A percentile compares a stretch with the other conserved stretches of the same genome.
These are phyloP conservation scores for Megaustenia siamemsis DNA, from an alignment of 2,888 invertebrate species.

Conservation along the genomic window DNA sequence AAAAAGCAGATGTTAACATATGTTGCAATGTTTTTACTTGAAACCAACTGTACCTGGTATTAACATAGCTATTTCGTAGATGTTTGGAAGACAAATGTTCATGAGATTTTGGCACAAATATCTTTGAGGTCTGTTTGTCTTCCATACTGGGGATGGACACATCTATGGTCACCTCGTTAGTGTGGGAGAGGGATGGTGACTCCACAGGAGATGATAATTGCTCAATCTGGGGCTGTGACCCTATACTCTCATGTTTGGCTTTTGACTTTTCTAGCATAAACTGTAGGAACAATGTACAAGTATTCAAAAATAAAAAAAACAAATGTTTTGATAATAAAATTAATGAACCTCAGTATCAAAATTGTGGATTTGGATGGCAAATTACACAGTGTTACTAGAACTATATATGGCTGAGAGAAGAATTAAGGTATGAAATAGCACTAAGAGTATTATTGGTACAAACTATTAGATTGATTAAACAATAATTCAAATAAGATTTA, in stretches of 20 bases:
- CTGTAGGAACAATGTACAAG: background rate
- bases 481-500: no score
- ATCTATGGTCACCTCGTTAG: conserved; percentile 10
- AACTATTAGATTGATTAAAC: no score
- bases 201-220: conserved; percentile 63
- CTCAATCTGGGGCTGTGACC: conserved; percentile 78
- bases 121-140: conserved; percentile 51
- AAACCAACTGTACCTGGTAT: conserved; percentile 67
- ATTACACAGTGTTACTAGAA: no score
- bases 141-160: conserved; percentile 26
- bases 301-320: background rate
- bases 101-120: conserved; percentile 73
- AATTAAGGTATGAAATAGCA: no score
- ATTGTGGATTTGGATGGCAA: no score
- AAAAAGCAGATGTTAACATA: background rate
- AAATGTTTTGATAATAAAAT: no score
- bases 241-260: conserved; percentile 79
- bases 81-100: conserved; percentile 66
- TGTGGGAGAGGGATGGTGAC: conserved; percentile 22
- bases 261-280: conserved; percentile 76
- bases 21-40: no score
- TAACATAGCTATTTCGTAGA: conserved; percentile 63
- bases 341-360: no score
- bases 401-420: no score
- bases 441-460: no score